phyloP scores from a whole-genome alignment of 2,113 vertebrate genomes.

The Ornithorhynchus anatinus region DNA sequence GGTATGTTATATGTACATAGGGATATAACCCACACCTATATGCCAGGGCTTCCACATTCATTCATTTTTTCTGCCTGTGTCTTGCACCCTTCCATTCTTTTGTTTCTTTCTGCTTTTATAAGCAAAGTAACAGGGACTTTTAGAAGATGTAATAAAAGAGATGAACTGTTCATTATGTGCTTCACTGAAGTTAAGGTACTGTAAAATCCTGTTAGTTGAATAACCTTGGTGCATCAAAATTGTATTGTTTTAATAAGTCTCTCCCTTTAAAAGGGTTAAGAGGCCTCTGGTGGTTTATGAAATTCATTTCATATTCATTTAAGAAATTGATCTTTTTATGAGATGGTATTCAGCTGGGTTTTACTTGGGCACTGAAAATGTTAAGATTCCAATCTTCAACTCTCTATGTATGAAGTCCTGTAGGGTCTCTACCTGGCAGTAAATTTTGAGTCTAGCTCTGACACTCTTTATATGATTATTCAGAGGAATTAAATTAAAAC shows the following conservation, averaged over 20 bases:
- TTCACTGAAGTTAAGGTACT: conserved; percentile 13
- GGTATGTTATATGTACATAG: neutral
- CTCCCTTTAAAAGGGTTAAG: neutral
- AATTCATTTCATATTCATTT: conserved; percentile 30
- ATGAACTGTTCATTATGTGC: neutral
- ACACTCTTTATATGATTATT: neutral
- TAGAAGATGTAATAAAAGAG: conserved; percentile 4
- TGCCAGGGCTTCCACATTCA: neutral
- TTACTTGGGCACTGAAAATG: conserved; percentile 11
- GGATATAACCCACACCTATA: neutral
- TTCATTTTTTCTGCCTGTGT: neutral
- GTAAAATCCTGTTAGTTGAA: neutral
- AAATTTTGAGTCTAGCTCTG: conserved; percentile 39
- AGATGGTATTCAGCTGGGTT: conserved; percentile 19
- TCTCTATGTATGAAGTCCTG: conserved; percentile 34
- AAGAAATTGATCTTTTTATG: conserved; percentile 8
- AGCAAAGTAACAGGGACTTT: neutral
- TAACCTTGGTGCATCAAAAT: neutral
- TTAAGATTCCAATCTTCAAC: neutral
- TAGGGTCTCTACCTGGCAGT: conserved; percentile 32
- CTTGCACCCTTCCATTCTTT: neutral
- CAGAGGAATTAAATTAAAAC: neutral
- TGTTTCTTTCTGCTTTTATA: conserved; percentile 6
- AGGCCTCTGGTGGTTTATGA: conserved; percentile 10
- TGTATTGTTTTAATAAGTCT: neutral